Percentiles rank a stretch among this genome's conserved stretches.
Evolutionary conservation across 1,140 invertebrate species (phyloP).

Genomic region (Eciton burchellii): DNA sequence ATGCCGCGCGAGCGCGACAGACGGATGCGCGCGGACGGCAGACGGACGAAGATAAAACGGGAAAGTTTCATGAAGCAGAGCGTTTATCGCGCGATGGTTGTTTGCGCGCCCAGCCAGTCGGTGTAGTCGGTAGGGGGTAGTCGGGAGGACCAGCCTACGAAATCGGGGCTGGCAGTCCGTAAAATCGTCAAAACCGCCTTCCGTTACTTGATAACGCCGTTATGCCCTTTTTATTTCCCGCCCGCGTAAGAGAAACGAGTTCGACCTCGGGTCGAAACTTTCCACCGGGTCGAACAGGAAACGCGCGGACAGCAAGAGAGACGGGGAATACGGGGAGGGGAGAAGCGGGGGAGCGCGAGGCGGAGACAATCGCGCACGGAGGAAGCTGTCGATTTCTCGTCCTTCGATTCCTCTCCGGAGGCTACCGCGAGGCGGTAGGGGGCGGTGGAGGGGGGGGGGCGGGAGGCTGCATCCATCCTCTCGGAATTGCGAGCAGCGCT

Average conservation of each 20-base stretch:
- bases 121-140: neutral
- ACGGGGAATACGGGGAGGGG: neutral
- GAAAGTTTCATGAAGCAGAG: conserved; percentile 51
- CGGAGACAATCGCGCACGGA: conserved; percentile 22
- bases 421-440: conserved; percentile 25
- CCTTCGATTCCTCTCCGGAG: no score
- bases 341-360: conserved; percentile 13
- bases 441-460: no score
- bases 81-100: conserved; percentile 37
- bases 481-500: conserved; percentile 31
- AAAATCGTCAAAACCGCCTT: conserved; percentile 68
- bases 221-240: conserved; percentile 13
- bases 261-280: conserved; percentile 48
- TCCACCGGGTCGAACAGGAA: conserved; percentile 28
- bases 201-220: conserved; percentile 51
- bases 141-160: conserved; percentile 40
- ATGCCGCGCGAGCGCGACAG: conserved; percentile 39
- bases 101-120: conserved; percentile 33
- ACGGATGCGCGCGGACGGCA: conserved; percentile 11
- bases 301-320: neutral
- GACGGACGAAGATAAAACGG: conserved; percentile 48
- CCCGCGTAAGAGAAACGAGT: conserved; percentile 34
- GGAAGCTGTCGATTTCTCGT: conserved; percentile 48
- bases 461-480: neutral
- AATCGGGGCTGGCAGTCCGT: conserved; percentile 47